phyloP scores from a whole-genome alignment of 2,797 vertebrate species.

The Moxostoma hubbsi region DNA sequence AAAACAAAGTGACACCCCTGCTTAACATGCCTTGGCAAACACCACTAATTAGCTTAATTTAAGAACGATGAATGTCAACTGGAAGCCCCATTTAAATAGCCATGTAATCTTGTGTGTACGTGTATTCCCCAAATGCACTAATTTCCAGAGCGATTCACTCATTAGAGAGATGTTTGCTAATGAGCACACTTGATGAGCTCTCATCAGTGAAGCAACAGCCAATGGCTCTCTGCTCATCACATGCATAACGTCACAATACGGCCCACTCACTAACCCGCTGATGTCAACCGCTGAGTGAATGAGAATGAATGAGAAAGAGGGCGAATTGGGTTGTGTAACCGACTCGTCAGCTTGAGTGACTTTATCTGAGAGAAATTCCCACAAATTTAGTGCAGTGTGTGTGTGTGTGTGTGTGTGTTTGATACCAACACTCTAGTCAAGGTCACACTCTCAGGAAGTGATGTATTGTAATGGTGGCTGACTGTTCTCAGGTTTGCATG shows the following conservation, averaged over 20 bases:
- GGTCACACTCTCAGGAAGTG: not conserved
- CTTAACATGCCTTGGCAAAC: not conserved
- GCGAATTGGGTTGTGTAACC: not conserved
- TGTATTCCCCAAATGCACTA: not conserved
- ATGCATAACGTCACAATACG: not conserved
- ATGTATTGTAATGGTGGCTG: not conserved
- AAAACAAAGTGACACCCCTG: too few species aligned
- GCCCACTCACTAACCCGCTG: not conserved
- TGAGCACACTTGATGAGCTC: conserved; percentile 17
- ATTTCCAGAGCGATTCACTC: not conserved
- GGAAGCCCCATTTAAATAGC: not conserved
- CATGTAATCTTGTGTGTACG: too few species aligned
- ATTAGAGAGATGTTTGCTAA: conserved; percentile 23
- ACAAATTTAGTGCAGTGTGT: not conserved
- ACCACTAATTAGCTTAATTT: not conserved
- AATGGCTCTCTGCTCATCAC: not conserved
- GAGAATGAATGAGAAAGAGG: not conserved
- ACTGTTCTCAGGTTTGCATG: not conserved
- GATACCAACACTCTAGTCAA: not conserved
- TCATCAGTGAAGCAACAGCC: not conserved
- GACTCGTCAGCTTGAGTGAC: not conserved
- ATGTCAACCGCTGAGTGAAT: not conserved
- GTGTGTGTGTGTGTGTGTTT: not conserved
- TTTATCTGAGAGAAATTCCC: not conserved
- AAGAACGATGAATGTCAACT: not conserved